These are phyloP conservation scores for Lynx canadensis DNA, from an alignment of 2,113 vertebrate species.

Conservation along the genomic window DNA sequence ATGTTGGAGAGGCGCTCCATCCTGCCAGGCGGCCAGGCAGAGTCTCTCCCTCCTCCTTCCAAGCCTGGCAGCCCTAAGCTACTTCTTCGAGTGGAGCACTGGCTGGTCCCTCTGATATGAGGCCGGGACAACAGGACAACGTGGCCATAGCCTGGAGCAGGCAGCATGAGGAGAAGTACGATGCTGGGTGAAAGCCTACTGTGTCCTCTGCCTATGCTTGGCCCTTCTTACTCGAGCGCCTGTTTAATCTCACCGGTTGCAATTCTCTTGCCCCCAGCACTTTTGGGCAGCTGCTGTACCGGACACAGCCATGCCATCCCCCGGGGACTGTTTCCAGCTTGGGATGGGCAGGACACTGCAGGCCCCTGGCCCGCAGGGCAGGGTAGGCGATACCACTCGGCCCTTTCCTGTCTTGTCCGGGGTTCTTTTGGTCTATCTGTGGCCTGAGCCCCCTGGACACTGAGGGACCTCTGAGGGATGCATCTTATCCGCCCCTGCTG, in stretches of 20 bases:
- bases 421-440: not conserved
- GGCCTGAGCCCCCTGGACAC: not conserved
- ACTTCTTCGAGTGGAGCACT: not conserved
- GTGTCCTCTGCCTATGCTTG: not conserved
- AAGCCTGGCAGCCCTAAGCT: not conserved
- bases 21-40: not conserved
- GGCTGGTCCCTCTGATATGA: not conserved
- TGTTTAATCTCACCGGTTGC: no score
- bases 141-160: not conserved
- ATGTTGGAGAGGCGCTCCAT: rapidly evolving
- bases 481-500: not conserved
- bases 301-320: not conserved
- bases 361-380: not conserved
- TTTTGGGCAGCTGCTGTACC: not conserved
- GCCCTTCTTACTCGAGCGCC: not conserved
- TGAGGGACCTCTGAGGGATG: not conserved
- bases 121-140: no score
- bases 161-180: not conserved
- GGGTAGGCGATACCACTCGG: not conserved
- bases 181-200: not conserved
- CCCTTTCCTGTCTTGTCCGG: no score
- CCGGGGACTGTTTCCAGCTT: not conserved
- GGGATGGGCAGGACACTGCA: not conserved
- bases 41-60: not conserved
- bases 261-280: not conserved